Evolutionary conservation across 2,113 vertebrate genomes (phyloP), one percentile per base, ranked within the genome.

Genomic region (Sapayoa aenigma): DNA sequence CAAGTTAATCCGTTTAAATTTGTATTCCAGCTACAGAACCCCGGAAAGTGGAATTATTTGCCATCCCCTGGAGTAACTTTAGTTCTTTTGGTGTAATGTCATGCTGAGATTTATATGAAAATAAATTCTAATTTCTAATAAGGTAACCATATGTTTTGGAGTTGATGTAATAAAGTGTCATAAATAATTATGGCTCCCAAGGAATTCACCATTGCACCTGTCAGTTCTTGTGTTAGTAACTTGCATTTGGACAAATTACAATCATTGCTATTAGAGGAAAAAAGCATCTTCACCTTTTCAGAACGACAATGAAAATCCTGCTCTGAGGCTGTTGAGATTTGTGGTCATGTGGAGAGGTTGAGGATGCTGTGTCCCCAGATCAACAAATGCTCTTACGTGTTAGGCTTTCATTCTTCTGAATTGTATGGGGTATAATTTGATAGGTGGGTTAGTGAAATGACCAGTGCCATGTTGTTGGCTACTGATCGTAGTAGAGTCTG

Each of bases 61-160:
- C 94, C 89, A 72, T 97, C 73, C 94, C 93, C 92, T 89, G 88
- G 96, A 96, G 95, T 97, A 94, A 86, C 81, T 96, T 84, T 56
- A 72, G 76, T 95, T 97, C 93, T 97, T 95, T 92, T 75, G 69
- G 87, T 96, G 53, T 83, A 92, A 92, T 87, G 92, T 81, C 95
- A 49, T 93, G 94, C 96, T 96, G 96, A 95, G 97, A 95, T 96
- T 97, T 97, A 94, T 97, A 96, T 96, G 94, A 94, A 97, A 97
- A 96, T 93, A 94, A 94, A 95, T 97, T 97, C 94, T 95, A 96
- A 96, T 97, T 97, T 97, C 95, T 96, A 94, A 96, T 96, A 97
- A 95, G 93, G 90, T 97, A 97, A 92, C 96, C 97, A 90, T 97
- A 95, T 97, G 97, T 80, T 98, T 97, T 94, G 66, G 65, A 97